Percentiles rank a stretch among this genome's conserved stretches.
Conservation (phyloP, 2,797 vertebrate species). For the Pterois miles region DNA sequence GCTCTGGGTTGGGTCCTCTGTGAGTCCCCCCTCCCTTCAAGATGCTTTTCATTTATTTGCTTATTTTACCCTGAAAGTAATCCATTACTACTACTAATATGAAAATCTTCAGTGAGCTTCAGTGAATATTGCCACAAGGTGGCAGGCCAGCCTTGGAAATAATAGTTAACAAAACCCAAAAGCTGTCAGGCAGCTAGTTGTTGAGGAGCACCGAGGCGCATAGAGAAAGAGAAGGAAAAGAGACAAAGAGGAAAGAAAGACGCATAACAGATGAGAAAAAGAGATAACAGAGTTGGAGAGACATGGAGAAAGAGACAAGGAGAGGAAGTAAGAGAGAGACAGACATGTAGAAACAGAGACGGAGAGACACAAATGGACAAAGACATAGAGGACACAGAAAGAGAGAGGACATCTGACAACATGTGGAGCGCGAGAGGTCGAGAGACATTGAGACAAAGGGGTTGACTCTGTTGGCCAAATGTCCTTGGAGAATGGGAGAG, state of each 20-base stretch:
- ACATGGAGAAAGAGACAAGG: neutral
- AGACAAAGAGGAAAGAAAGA: neutral
- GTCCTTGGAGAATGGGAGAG: conserved; percentile 33
- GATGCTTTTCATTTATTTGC: neutral
- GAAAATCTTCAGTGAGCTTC: neutral
- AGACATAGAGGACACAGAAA: neutral
- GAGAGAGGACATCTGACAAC: neutral
- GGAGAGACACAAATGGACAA: neutral
- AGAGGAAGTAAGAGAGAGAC: neutral
- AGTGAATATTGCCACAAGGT: conserved; percentile 32
- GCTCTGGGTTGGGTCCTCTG: neutral
- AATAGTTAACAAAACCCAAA: neutral
- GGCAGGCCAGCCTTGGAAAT: conserved; percentile 31
- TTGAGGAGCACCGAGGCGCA: neutral
- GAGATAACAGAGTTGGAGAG: neutral
- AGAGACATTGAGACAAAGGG: neutral
- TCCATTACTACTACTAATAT: too few relatives aligned
- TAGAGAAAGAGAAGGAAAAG: neutral
- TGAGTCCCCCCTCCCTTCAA: neutral
- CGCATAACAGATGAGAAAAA: neutral
- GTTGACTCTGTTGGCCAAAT: neutral
- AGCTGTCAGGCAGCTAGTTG: neutral
- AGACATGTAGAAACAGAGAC: neutral
- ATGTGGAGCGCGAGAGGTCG: neutral
- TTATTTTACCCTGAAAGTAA: neutral